Conservation (phyloP, 2,113 vertebrate genomes). For the Grus americana region DNA sequence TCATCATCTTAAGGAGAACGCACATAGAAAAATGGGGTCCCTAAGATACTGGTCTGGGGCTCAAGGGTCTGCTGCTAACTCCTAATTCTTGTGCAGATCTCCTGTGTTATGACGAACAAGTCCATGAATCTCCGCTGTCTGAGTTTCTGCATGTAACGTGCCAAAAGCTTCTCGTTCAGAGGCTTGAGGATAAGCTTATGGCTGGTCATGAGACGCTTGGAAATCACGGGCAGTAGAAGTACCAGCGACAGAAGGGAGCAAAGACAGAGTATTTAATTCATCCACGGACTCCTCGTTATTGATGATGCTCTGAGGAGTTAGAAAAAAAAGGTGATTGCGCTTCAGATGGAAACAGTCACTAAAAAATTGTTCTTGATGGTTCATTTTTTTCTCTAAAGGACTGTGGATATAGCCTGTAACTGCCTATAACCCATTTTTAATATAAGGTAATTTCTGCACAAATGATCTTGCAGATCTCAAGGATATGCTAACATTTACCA, state of each 20-base stretch:
- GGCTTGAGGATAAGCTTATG: neutral
- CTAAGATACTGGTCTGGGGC: fast-evolving
- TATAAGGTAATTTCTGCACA: neutral
- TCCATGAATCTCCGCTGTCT: neutral
- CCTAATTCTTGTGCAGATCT: neutral
- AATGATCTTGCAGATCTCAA: neutral
- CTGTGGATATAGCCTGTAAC: neutral
- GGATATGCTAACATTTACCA: neutral
- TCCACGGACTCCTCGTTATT: neutral
- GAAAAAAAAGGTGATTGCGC: neutral
- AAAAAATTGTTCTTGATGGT: neutral
- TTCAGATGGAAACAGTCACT: neutral
- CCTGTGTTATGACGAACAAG: neutral
- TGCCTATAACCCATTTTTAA: constrained; percentile 14
- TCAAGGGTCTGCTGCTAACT: neutral
- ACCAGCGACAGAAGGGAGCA: neutral
- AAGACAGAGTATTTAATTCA: neutral
- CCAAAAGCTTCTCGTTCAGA: neutral
- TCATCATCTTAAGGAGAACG: neutral
- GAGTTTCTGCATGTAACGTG: neutral
- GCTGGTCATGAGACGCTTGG: neutral
- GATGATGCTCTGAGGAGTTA: neutral
- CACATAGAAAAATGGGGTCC: neutral
- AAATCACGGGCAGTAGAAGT: neutral
- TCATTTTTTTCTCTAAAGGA: neutral